These are phyloP conservation scores for Chrysolina americana DNA, from an alignment of 2,888 invertebrate genomes.

Conservation along the genomic window DNA sequence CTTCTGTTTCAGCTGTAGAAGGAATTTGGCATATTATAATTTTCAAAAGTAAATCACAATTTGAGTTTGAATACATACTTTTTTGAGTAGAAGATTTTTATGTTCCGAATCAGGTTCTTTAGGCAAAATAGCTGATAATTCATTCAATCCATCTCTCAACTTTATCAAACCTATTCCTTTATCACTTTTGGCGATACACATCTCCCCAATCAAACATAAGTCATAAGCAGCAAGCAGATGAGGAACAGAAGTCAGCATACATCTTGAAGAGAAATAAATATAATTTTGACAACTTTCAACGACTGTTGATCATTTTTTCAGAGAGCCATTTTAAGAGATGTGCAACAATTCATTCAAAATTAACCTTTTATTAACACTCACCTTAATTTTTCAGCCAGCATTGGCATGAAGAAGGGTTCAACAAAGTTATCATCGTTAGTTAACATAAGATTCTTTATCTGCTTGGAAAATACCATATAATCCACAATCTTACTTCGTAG, in stretches of 20 bases:
- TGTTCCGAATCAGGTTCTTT: constrained; percentile 33
- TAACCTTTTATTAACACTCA: constrained; percentile 3
- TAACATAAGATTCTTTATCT: constrained; percentile 33
- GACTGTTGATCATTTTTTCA: background rate
- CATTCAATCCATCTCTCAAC: constrained; percentile 30
- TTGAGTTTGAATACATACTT: constrained; percentile 19
- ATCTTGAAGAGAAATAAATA: constrained; percentile 29
- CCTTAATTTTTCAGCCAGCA: constrained; percentile 35
- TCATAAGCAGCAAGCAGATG: constrained; percentile 36
- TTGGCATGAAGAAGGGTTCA: constrained; percentile 20
- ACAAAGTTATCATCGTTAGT: background rate
- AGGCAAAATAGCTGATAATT: constrained; percentile 24
- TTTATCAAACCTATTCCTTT: constrained; percentile 16
- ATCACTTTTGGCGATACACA: constrained; percentile 24
- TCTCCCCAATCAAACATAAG: constrained; percentile 39
- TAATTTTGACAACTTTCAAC: background rate
- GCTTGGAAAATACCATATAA: constrained; percentile 26
- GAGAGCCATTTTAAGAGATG: no score
- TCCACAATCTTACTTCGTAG: constrained; percentile 18
- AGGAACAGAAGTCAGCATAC: constrained; percentile 37
- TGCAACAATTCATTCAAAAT: background rate
- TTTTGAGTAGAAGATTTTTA: constrained; percentile 27
- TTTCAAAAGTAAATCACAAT: no score
- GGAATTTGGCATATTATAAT: no score
- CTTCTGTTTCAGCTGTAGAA: no score